phyloP scores from a whole-genome alignment of 2,113 vertebrate genomes.

The Clarias batrachus region DNA sequence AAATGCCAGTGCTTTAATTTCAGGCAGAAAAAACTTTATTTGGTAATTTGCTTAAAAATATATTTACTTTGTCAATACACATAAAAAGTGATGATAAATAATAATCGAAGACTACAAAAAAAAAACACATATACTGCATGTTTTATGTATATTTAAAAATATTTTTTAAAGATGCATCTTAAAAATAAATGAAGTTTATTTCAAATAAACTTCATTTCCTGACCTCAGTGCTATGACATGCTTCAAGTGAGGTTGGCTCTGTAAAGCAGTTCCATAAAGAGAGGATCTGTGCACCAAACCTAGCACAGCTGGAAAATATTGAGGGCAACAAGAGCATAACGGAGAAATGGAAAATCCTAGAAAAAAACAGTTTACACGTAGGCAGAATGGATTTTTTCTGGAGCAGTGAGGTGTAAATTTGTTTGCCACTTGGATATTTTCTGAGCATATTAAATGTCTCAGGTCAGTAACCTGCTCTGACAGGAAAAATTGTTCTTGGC shows the following conservation, averaged over 20 bases:
- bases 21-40: background rate
- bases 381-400: constrained; percentile 51
- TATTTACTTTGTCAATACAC: background rate
- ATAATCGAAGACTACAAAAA: background rate
- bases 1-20: background rate
- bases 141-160: background rate
- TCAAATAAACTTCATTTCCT: background rate
- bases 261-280: background rate
- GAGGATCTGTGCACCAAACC: constrained; percentile 25
- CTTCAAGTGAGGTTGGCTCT: background rate
- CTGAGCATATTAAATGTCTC: constrained; percentile 61
- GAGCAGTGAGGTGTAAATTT: constrained; percentile 64
- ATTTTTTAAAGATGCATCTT: too few relatives aligned
- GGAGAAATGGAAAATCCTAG: constrained; percentile 54
- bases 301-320: constrained; percentile 16
- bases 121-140: background rate
- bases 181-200: too few relatives aligned
- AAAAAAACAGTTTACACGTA: constrained; percentile 56
- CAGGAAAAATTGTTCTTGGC: constrained; percentile 65
- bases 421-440: constrained; percentile 68
- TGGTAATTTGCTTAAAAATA: background rate
- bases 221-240: background rate
- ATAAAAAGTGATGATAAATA: background rate
- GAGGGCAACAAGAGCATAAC: background rate
- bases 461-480: constrained; percentile 67